Conservation (phyloP, 2,797 vertebrate genomes). For the Iguana delicatissima region DNA sequence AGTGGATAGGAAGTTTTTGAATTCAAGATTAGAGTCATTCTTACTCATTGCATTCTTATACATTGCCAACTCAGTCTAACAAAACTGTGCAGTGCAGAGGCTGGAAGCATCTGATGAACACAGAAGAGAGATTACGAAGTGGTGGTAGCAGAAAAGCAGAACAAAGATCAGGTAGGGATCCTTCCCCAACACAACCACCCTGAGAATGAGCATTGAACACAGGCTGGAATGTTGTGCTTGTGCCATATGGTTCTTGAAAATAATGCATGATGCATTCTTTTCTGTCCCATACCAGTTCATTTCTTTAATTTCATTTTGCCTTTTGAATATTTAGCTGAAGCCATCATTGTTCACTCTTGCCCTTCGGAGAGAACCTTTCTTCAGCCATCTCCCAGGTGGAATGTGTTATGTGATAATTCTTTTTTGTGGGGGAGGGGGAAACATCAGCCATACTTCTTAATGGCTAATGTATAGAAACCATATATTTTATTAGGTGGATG, state of each 20-base stretch:
- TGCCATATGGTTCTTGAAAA: not conserved
- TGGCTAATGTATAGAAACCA: slow-evolving; percentile 69
- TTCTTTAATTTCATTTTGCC: slow-evolving; percentile 37
- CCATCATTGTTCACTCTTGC: slow-evolving; percentile 44
- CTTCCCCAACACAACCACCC: not conserved
- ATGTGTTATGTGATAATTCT: slow-evolving; percentile 61
- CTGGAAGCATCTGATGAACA: not conserved
- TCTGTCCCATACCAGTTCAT: slow-evolving; percentile 36
- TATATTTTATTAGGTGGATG: slow-evolving; percentile 68
- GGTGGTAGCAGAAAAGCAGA: not conserved
- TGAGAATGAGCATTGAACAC: not conserved
- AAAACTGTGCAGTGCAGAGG: not conserved
- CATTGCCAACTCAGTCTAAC: not conserved
- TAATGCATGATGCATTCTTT: slow-evolving; percentile 39
- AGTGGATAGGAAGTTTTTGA: not conserved
- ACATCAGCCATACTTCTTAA: slow-evolving; percentile 67
- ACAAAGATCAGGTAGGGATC: not conserved
- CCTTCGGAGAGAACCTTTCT: slow-evolving; percentile 39
- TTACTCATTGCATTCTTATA: not conserved
- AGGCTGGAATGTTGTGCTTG: slow-evolving; percentile 8
- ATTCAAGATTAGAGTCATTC: not conserved
- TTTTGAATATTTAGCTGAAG: slow-evolving; percentile 46
- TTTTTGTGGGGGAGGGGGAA: not conserved
- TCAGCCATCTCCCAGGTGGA: slow-evolving; percentile 55
- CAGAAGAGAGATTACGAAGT: not conserved